Percentiles rank a stretch among this genome's conserved stretches.
Conservation (phyloP, 2,888 invertebrate genomes). For the Dinocampus coccinellae region DNA sequence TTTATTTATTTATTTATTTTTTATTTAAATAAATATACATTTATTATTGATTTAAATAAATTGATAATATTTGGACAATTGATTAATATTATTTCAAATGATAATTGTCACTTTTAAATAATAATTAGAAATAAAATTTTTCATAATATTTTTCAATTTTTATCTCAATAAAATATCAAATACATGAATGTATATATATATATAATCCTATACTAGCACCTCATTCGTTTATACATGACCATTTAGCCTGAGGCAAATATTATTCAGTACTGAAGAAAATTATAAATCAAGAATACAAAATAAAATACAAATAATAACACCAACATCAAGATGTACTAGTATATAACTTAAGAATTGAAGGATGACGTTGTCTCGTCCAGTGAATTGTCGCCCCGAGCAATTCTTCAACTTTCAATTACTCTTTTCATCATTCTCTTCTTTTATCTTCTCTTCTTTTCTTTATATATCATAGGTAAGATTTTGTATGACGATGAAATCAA, state of each 20-base stretch:
- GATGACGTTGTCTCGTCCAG: conserved; percentile 18
- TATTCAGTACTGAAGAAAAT: not conserved
- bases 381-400: conserved; percentile 5
- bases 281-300: not conserved
- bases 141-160: not conserved
- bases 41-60: too few relatives aligned
- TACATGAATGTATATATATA: not conserved
- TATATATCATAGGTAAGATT: too few relatives aligned
- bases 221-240: not conserved
- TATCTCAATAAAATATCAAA: not conserved
- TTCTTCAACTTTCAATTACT: conserved; percentile 18
- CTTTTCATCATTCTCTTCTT: conserved; percentile 5
- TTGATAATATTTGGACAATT: too few relatives aligned
- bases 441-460: not conserved
- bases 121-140: not conserved
- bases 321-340: conserved; percentile 8
- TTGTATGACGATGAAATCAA: not conserved
- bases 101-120: too few relatives aligned
- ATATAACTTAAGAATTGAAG: not conserved
- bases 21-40: too few relatives aligned
- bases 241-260: not conserved
- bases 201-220: not conserved
- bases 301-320: not conserved
- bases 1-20: too few relatives aligned
- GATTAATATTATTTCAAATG: not conserved